These are phyloP conservation scores for Ifrita kowaldi DNA, from an alignment of 2,113 vertebrate species.

Conservation along the genomic window DNA sequence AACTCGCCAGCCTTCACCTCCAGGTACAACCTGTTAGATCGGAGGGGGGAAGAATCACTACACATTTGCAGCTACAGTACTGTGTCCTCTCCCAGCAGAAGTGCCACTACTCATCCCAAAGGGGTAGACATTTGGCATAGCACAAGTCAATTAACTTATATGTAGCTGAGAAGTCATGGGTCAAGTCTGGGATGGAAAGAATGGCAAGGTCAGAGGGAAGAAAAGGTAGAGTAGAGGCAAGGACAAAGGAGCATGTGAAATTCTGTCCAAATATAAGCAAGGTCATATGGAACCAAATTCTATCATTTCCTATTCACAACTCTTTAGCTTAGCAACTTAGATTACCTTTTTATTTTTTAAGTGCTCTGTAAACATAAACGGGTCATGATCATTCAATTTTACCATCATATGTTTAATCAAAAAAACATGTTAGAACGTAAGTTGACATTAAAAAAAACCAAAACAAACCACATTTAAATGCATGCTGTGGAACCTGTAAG, in stretches of 20 bases:
- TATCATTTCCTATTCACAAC: background rate
- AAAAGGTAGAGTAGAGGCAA: background rate
- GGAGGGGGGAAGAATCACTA: background rate
- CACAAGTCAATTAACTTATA: background rate
- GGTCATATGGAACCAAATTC: background rate
- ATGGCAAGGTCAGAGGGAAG: background rate
- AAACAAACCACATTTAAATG: background rate
- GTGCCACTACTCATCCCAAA: background rate
- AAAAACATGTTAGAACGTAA: background rate
- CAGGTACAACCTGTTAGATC: background rate
- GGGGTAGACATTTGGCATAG: background rate
- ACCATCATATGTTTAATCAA: background rate
- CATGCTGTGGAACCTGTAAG: background rate
- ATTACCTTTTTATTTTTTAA: background rate
- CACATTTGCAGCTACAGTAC: background rate
- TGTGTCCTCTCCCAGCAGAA: background rate
- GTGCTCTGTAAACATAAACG: background rate
- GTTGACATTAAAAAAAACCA: background rate
- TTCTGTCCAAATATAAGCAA: background rate
- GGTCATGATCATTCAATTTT: background rate
- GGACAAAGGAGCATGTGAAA: background rate
- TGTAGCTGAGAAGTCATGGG: background rate
- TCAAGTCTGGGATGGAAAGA: background rate
- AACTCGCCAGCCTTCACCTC: background rate
- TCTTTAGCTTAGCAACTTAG: background rate